Percentiles rank a stretch among this genome's conserved stretches.
Evolutionary conservation across 2,888 invertebrate genomes (phyloP).

Genomic region (Hartigia nigra): DNA sequence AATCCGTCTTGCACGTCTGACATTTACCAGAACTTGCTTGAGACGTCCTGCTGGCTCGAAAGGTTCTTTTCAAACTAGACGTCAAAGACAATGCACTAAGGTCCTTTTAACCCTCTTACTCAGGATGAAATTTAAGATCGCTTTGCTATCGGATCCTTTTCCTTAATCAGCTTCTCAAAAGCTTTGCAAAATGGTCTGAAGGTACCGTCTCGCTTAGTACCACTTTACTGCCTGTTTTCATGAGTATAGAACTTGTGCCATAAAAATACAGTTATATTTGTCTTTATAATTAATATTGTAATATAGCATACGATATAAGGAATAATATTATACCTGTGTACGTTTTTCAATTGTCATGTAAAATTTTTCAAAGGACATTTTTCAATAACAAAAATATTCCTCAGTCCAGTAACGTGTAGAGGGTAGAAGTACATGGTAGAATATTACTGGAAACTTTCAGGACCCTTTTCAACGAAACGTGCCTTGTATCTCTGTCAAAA

Average conservation of each 20-base stretch:
- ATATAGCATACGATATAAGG: neutral
- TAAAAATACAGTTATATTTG: neutral
- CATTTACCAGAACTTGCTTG: neutral
- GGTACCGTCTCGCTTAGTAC: neutral
- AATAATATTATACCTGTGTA: neutral
- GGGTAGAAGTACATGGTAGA: neutral
- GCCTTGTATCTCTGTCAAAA: neutral
- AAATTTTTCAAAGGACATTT: neutral
- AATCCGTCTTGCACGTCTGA: neutral
- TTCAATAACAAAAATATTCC: neutral
- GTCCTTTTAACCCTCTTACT: neutral
- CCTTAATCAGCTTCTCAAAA: neutral
- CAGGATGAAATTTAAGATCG: neutral
- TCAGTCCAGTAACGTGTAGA: neutral
- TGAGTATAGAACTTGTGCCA: neutral
- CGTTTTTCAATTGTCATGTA: neutral
- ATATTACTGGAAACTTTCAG: neutral
- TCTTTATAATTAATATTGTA: neutral
- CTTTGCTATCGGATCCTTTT: neutral
- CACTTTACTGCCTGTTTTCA: neutral
- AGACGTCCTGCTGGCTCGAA: neutral
- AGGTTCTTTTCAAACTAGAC: neutral
- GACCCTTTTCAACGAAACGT: neutral
- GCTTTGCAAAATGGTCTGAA: neutral
- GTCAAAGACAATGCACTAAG: neutral